Base-by-base conservation (phyloP, 2,888 invertebrate genomes). In the Spisula solida region DNA sequence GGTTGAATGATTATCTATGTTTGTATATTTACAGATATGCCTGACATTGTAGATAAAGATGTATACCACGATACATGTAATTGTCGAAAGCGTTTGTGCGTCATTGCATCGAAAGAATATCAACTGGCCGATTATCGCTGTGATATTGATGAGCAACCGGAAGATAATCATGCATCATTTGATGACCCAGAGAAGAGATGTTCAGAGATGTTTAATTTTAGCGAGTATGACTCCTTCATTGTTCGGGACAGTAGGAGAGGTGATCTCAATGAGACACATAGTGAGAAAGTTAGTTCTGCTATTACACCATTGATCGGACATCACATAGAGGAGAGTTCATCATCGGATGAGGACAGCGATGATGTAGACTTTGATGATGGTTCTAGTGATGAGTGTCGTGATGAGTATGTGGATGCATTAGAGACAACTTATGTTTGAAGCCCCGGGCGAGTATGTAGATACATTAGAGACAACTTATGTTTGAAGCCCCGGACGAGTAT, bases 401-500 rank as follows among this genome's bases (percentile, higher is more conserved):
- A 86, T 1, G 89, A 86, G 20, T 89, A 86, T 84, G 79, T 89
- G 0, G 89, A 89, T 70, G 89, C 89, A 14, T 51, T 89, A 75
- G 89, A 89, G 55, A 85, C 89, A 16, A 84, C 87, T n/a, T 89
- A 89, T 25, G 89, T 89, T 5, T 41, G 41, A 41, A 41, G 41
- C 2, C 41, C 41, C 41, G 8, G 41, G 8, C 41, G 2, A 5
- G 41, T n/a, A n/a, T n/a, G n/a, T n/a, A n/a, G n/a, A n/a, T n/a
- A n/a, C n/a, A n/a, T n/a, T n/a, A n/a, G n/a, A n/a, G n/a, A n/a
- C n/a, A n/a, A n/a, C n/a, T n/a, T n/a, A n/a, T n/a, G n/a, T n/a
- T n/a, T n/a, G n/a, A n/a, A n/a, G n/a, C n/a, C n/a, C n/a, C n/a
- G n/a, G n/a, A n/a, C n/a, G n/a, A n/a, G n/a, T n/a, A n/a, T n/a